Base-by-base conservation (phyloP, 2,797 vertebrate species). In the Alca torda region DNA sequence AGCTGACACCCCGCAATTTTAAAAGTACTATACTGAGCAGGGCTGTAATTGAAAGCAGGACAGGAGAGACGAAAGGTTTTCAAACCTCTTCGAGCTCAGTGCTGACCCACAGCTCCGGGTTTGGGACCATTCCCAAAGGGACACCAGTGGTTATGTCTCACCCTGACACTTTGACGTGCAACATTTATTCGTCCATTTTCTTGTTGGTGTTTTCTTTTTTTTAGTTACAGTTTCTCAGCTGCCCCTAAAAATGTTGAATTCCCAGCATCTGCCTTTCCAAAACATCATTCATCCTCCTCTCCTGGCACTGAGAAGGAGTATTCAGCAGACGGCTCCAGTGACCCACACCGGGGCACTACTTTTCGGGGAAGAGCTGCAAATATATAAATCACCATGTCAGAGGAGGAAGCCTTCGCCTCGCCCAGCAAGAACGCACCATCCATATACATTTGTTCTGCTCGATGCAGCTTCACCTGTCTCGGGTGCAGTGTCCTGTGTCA, bases 301-400 rank as follows among this genome's bases (percentile, higher is more conserved):
- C 41, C 41, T 24, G 12, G 95, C 78, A 87, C 56, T 84, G 83
- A 76, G 75, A 77, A 87, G 84, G 67, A 69, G 84, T 87, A 51
- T 84, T 96, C 98, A 97, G 97, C 96, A 98, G 98, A 98, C 96
- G 97, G 97, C 97, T 97, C 96, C 83, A 96, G 74, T 76, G 96
- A 96, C 92, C 98, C 93, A 39, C 12, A 16, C 24, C 54, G 93
- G 97, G 88, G 84, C 81, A 96, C 39, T 60, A 92, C 95, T 96
- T 96, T 97, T 97, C 61, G 91, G 97, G 96, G 84, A 95, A 89
- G 91, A 97, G 95, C 93, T 82, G 93, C 94, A 96, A 89, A 97
- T 97, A 93, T 94, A 98, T 98, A 98, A 98, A 98, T 98, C 98
- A 98, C 97, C 97, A 39, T 89, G 95, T 95, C 97, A 96, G 90